Evolutionary conservation across 2,797 vertebrate genomes (phyloP), one percentile per base, ranked within the genome.

Genomic region (Eulemur albifrons): DNA sequence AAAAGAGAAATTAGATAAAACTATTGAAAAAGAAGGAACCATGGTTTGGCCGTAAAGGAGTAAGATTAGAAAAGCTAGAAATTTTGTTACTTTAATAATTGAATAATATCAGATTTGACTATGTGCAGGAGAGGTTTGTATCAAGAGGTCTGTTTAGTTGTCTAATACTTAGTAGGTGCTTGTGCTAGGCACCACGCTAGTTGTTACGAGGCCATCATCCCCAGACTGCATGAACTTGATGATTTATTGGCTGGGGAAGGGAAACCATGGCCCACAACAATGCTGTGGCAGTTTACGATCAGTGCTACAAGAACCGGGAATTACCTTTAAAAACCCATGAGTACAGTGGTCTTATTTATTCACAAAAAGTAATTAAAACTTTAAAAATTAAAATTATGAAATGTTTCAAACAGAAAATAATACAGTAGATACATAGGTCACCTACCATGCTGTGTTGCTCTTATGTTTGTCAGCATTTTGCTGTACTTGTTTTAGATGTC

Each of bases 331-430:
- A 92, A 92, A 15, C 59, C 57, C 80, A 48, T 6, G 4, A 94
- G 23, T 27, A 18, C 1, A 23, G 30, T 85, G 25, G 17, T 70
- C 90, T 95, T 70, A 30, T 73, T 92, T 92, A 35, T 57, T 89
- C 69, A 32, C 5, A 30, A 59, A 75, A 94, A 50, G 9, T 45
- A 87, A 35, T 48, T 43, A 73, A 93, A 48, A 63, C 20, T 72
- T 89, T 43, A 32, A 50, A 96, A 87, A 35, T 94, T 40, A 50
- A 96, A 83, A 43, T 93, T 40, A 59, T 67, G 43, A 89, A 94
- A 30, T 93, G 75, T 79, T 97, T 93, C 32, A 82, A 77, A 52
- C 12, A 23, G 20, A 84, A 75, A 70, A 65, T 52, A 93, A 45
- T 50, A 82, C 7, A 73, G 14, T 21, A 95, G 21, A 54, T 87